phyloP scores from a whole-genome alignment of 2,888 invertebrate genomes.

The Periphyllus acericola region DNA sequence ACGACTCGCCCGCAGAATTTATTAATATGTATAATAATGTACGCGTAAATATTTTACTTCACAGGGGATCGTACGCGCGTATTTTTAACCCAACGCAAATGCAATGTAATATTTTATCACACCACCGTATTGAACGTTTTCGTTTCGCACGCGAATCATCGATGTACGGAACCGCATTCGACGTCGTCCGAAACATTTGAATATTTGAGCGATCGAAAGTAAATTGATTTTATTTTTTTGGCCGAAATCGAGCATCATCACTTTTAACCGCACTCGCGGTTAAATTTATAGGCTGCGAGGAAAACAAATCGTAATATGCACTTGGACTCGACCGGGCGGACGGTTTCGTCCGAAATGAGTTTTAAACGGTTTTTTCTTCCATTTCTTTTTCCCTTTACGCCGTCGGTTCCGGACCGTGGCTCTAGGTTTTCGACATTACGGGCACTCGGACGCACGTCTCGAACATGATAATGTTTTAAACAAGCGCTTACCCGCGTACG shows the following conservation, averaged over 20 bases:
- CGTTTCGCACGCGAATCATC: too few species aligned
- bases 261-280: neutral
- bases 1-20: conserved; percentile 1
- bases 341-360: neutral
- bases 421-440: neutral
- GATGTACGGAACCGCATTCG: too few species aligned
- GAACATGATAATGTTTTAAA: neutral
- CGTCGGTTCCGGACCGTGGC: neutral
- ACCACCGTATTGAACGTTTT: too few species aligned
- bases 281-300: neutral
- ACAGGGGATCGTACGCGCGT: too few species aligned
- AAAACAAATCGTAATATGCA: neutral
- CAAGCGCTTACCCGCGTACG: too few species aligned
- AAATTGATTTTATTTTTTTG: too few species aligned
- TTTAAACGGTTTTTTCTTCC: neutral
- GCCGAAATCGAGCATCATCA: neutral
- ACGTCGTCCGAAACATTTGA: neutral
- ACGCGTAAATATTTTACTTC: too few species aligned
- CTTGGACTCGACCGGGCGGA: neutral
- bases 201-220: neutral
- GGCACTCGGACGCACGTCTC: neutral
- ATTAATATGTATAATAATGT: conserved; percentile 1
- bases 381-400: too few species aligned
- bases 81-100: too few species aligned
- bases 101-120: too few species aligned